Percentiles rank a stretch among this genome's conserved stretches.
These are phyloP conservation scores for Aphelocoma californica DNA, from an alignment of 2,797 vertebrate genomes.

Conservation along the genomic window DNA sequence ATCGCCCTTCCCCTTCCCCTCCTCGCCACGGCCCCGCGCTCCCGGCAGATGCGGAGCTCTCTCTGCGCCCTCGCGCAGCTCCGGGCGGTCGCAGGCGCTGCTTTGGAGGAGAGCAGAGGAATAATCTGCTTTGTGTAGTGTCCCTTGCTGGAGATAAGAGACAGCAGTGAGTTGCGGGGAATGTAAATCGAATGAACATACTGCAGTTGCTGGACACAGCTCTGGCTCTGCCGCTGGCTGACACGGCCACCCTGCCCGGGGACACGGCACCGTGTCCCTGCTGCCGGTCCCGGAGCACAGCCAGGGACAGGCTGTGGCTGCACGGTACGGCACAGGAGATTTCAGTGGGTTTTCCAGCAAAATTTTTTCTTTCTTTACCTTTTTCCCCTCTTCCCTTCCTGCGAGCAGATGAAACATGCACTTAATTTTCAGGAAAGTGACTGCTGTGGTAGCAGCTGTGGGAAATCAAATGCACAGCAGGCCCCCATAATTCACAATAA, in stretches of 20 bases:
- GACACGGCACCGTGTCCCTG: background rate
- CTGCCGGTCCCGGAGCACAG: background rate
- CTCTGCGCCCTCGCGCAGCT: rapidly evolving
- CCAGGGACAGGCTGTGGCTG: background rate
- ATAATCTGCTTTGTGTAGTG: background rate
- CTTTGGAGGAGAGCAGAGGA: background rate
- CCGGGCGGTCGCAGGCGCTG: background rate
- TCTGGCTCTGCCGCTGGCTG: background rate
- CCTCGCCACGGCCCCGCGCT: background rate
- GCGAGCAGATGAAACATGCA: slow-evolving; percentile 72
- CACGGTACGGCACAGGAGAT: rapidly evolving
- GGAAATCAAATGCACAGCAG: slow-evolving; percentile 77
- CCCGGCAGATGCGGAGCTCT: background rate
- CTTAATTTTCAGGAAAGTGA: slow-evolving; percentile 77
- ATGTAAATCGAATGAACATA: background rate
- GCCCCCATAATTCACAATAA: slow-evolving; percentile 75
- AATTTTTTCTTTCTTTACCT: background rate
- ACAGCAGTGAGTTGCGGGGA: background rate
- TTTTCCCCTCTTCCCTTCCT: slow-evolving; percentile 8
- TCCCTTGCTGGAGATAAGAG: background rate
- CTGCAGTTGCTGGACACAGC: background rate
- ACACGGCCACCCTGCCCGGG: background rate
- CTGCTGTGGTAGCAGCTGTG: slow-evolving; percentile 75
- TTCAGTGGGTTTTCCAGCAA: background rate
- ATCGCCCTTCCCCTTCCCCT: background rate